These are phyloP conservation scores for Leptinotarsa texana DNA, from an alignment of 1,140 invertebrate genomes.

Conservation along the genomic window DNA sequence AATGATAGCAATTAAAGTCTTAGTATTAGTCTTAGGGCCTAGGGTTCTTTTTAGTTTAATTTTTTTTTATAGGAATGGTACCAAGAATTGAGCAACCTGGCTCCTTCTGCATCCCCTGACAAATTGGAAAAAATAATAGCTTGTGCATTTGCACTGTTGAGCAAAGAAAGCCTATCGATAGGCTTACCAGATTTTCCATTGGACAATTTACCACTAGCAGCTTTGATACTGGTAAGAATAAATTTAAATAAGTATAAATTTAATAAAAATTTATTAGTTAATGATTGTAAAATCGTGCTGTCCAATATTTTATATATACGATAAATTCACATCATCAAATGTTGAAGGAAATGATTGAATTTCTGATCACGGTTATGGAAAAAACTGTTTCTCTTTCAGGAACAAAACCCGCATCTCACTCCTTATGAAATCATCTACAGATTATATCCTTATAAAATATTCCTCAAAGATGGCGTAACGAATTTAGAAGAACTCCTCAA, in stretches of 20 bases:
- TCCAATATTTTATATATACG: too few species aligned
- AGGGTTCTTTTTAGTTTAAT: background rate
- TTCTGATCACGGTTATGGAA: too few species aligned
- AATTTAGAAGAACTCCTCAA: conserved; percentile 41
- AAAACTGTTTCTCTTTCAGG: conserved; percentile 60
- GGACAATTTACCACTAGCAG: conserved; percentile 73
- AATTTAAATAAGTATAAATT: background rate
- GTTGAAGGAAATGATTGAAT: too few species aligned
- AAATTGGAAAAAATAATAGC: conserved; percentile 75
- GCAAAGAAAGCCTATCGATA: conserved; percentile 68
- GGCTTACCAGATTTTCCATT: conserved; percentile 90
- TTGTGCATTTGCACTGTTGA: conserved; percentile 74
- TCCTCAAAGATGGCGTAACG: conserved; percentile 72
- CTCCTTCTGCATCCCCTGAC: conserved; percentile 61
- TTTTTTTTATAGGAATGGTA: conserved; percentile 48
- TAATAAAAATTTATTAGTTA: too few species aligned
- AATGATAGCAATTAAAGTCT: too few species aligned
- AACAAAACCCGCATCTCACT: conserved; percentile 67
- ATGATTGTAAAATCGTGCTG: too few species aligned
- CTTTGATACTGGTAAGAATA: conserved; percentile 74
- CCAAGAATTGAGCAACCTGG: conserved; percentile 58
- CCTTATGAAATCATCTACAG: conserved; percentile 71
- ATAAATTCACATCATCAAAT: too few species aligned
- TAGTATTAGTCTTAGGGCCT: background rate
- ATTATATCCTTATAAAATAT: conserved; percentile 82